Evolutionary conservation across 2,888 invertebrate species (phyloP).

Genomic region (Epistrophe eligans): DNA sequence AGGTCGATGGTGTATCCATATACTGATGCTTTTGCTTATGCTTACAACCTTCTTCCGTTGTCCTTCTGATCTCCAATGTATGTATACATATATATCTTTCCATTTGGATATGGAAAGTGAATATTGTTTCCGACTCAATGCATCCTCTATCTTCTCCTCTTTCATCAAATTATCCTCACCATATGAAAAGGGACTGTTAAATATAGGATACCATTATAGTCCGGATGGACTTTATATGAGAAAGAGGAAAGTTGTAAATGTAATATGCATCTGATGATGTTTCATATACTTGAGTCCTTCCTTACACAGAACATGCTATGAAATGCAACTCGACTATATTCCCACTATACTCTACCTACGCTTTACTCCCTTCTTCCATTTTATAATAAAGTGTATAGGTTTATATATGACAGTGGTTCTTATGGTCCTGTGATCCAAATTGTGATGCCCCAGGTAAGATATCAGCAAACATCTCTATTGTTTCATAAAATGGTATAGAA

Average conservation of each 20-base stretch:
- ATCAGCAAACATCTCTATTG: constrained; percentile 61
- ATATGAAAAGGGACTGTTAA: constrained; percentile 1
- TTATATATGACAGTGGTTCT: background rate
- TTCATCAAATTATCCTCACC: background rate
- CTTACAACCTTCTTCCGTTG: constrained; percentile 37
- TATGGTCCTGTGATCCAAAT: constrained; percentile 24
- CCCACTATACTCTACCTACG: background rate
- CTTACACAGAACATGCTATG: constrained; percentile 34
- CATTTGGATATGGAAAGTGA: constrained; percentile 54
- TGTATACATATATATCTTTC: background rate
- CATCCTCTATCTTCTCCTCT: constrained; percentile 12
- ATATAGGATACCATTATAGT: background rate
- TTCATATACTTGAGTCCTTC: constrained; percentile 30
- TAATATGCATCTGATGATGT: constrained; percentile 62
- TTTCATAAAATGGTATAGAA: constrained; percentile 57
- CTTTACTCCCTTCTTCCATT: background rate
- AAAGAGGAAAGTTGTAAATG: constrained; percentile 65
- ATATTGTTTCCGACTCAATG: constrained; percentile 66
- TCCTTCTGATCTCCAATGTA: background rate
- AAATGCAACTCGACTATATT: constrained; percentile 21
- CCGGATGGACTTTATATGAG: background rate
- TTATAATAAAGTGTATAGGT: background rate
- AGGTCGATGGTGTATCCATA: constrained; percentile 55
- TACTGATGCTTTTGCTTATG: constrained; percentile 31
- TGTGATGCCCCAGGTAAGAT: constrained; percentile 61